Base-by-base conservation (phyloP, 1,140 invertebrate genomes). In the Rhopalosiphum padi region DNA sequence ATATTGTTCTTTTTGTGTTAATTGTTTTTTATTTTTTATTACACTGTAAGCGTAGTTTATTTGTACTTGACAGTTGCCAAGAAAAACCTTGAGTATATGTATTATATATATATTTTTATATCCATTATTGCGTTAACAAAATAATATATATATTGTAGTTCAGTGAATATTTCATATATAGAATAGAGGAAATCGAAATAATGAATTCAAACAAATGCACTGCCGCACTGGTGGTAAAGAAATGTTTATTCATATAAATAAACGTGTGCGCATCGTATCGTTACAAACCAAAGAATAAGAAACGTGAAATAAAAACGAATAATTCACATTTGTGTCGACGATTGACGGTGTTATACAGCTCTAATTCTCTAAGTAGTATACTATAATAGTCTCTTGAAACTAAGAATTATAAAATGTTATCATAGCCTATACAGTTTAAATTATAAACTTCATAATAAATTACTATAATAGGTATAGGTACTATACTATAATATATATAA, bases 11-110 rank as follows among this genome's bases (percentile, higher is more conserved):
- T 41, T 83, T 35, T 83, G 82, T 41, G 82, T 83, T 83, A 83
- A 83, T 83, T 83, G 82, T 83, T 83, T 41, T n/a, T 68, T 77
- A 23, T 83, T 83, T 51, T 83, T 83, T 83, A 83, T 83, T 83
- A 83, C 35, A 41, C 41, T 22, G 37, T 83, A 83, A 83, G 35
- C 82, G 35, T 83, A 83, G 82, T 83, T 83, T 83, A 83, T 83
- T 83, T 37, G 37, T 83, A 83, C 35, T 83, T 41, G 82, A 83
- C 82, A 83, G 82, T 83, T 83, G 82, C 82, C 82, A 83, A 83
- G 82, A 83, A 41, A 83, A 83, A 41, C 82, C 35, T 82, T n/a
- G 35, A 37, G 60, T 68, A n/a, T 68, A 68, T 30, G 25, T 60
- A 46, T 46, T 11, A 48, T 48, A 48, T 18, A 48, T 18, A 51